These are phyloP conservation scores for Latrodectus geometricus DNA, from an alignment of 1,140 invertebrate genomes.

Conservation along the genomic window DNA sequence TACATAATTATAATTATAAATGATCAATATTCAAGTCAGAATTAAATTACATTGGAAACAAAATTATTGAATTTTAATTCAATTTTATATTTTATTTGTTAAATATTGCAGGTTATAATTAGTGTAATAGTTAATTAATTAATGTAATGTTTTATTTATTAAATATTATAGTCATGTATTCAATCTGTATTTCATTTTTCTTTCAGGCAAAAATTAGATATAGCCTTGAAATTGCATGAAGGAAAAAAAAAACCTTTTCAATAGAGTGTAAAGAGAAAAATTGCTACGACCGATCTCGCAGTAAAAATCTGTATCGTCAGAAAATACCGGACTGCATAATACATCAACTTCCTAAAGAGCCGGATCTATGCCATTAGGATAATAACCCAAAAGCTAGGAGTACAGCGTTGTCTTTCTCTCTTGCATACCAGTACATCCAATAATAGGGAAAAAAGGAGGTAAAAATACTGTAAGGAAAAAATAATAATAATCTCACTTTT, in stretches of 20 bases:
- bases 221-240: neutral
- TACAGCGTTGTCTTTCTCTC: conserved; percentile 15
- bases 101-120: no score
- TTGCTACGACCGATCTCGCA: neutral
- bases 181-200: no score
- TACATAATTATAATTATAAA: no score
- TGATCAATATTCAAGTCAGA: no score
- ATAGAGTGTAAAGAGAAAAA: neutral
- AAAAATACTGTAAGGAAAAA: conserved; percentile 10
- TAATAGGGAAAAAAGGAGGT: conserved; percentile 2
- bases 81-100: no score
- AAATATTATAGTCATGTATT: no score
- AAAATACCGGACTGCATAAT: conserved; percentile 9
- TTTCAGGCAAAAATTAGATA: no score
- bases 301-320: neutral
- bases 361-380: conserved; percentile 37
- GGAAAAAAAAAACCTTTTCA: neutral
- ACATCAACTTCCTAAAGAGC: conserved; percentile 3
- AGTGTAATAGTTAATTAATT: no score
- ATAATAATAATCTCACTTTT: conserved; percentile 20
- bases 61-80: no score
- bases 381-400: conserved; percentile 3
- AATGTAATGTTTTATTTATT: no score
- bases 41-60: no score
- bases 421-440: conserved; percentile 36